phyloP scores from a whole-genome alignment of 2,797 vertebrate genomes.

The Halcyon leucocephala region DNA sequence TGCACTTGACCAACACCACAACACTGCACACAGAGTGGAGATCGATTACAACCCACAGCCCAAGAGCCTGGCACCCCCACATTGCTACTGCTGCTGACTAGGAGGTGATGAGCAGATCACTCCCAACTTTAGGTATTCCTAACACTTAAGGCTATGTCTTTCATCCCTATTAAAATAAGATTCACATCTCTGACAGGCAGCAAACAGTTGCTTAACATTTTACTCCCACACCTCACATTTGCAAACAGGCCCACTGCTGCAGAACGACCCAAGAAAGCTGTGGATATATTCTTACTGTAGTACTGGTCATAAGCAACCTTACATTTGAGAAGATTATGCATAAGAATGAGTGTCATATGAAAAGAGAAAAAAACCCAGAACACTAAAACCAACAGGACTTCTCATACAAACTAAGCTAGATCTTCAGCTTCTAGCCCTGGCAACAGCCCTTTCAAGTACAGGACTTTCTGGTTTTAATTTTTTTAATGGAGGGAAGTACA shows the following conservation, averaged over 20 bases:
- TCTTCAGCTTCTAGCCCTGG: not conserved
- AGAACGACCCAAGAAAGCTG: not conserved
- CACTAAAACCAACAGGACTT: not conserved
- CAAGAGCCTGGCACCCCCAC: not conserved
- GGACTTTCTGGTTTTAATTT: not conserved
- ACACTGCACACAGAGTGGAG: not conserved
- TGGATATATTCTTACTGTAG: not conserved
- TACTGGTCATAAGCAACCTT: not conserved
- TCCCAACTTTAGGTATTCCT: slow-evolving; percentile 7
- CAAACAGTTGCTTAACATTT: slow-evolving; percentile 25
- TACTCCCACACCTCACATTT: not conserved
- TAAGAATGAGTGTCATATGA: not conserved
- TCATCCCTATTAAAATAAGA: slow-evolving; percentile 35
- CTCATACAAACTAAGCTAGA: not conserved
- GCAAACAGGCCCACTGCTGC: not conserved
- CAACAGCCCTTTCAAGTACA: not conserved
- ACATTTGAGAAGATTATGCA: not conserved
- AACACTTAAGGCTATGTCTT: slow-evolving; percentile 46
- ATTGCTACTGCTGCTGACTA: not conserved
- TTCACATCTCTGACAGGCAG: not conserved
- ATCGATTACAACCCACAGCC: not conserved
- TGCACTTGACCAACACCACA: not conserved
- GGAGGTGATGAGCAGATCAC: not conserved
- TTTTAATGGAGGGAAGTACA: not conserved
- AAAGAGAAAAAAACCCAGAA: not conserved